phyloP scores from a whole-genome alignment of 1,140 invertebrate genomes.

The Zophobas atratus region DNA sequence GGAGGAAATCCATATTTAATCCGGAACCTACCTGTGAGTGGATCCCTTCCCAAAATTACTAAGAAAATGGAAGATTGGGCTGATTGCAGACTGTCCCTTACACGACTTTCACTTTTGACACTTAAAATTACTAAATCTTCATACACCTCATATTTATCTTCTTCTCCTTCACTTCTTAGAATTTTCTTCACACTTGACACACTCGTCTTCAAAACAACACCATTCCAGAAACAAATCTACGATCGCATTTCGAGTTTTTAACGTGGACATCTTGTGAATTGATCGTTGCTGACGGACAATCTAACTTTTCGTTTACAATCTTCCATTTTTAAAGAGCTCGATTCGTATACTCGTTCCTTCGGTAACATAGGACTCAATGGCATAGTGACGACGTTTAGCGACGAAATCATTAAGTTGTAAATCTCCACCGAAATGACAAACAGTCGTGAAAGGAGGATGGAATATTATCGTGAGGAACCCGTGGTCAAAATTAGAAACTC shows the following conservation, averaged over 20 bases:
- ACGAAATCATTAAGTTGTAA: neutral
- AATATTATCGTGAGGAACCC: slow-evolving; percentile 4
- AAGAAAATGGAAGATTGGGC: slow-evolving; percentile 64
- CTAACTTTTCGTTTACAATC: neutral
- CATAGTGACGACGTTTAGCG: neutral
- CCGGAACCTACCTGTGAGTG: slow-evolving; percentile 50
- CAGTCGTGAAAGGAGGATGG: neutral
- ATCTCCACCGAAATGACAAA: slow-evolving; percentile 4
- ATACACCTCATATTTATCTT: neutral
- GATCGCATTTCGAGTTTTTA: neutral
- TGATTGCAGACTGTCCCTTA: slow-evolving; percentile 52
- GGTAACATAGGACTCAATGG: neutral
- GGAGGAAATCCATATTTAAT: slow-evolving; percentile 24
- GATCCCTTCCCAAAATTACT: slow-evolving; percentile 42
- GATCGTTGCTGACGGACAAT: neutral
- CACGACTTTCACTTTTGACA: slow-evolving; percentile 28
- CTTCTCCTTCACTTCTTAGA: neutral
- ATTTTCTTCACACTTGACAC: neutral
- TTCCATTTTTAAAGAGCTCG: neutral
- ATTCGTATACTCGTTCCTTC: neutral
- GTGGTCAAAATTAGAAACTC: slow-evolving; percentile 25
- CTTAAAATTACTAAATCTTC: slow-evolving; percentile 34
- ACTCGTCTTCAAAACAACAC: neutral
- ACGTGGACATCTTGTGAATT: neutral
- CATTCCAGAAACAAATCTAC: neutral